Evolutionary conservation across 2,888 invertebrate genomes (phyloP), one percentile per base, ranked within the genome.

Genomic region (Melieria picta): DNA sequence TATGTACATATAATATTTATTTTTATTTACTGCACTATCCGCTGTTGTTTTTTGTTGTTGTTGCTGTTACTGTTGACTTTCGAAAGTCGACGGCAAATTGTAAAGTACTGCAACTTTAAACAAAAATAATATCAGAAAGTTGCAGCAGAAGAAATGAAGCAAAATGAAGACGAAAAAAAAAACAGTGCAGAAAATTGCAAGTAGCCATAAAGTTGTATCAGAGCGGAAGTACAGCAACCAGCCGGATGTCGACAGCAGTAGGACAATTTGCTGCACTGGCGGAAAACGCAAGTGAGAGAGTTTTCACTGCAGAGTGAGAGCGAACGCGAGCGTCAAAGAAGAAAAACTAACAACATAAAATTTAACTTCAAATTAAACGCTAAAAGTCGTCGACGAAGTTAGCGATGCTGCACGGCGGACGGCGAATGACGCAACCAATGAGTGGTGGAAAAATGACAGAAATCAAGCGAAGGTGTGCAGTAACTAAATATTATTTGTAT

Each of bases 341-440:
- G 52, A 61, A 67, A 67, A 67, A 67, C 43, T 67, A 43, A 67
- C 67, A 68, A 74, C 65, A 65, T 69, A 70, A 74, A 72, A 74
- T 74, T 74, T 64, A 72, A 74, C 74, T 74, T 74, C 67, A 74
- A 74, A 72, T 74, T 74, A 72, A 72, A 72, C 70, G 72, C 69
- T 66, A 61, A 67, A 71, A 73, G 56, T 67, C 46, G 50, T 46
- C 47, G 42, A 65, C 56, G 65, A 74, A 71, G 64, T 63, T 46
- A 61, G 58, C 65, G 46, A 65, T 56, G 61, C 69, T 30, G 13
- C n/a, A 65, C 10, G 9, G 55, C 10, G n/a, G 42, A 65, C 5
- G 42, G 13, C 4, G 45, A n/a, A 10, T 50, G 10, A 50, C 10
- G n/a, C 2, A 11, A n/a, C 10, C 52, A 50, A 10, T 11, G 3